Percentiles rank a stretch among this genome's conserved stretches.
phyloP scores from a whole-genome alignment of 2,113 vertebrate genomes.

The Spheniscus mendiculus region DNA sequence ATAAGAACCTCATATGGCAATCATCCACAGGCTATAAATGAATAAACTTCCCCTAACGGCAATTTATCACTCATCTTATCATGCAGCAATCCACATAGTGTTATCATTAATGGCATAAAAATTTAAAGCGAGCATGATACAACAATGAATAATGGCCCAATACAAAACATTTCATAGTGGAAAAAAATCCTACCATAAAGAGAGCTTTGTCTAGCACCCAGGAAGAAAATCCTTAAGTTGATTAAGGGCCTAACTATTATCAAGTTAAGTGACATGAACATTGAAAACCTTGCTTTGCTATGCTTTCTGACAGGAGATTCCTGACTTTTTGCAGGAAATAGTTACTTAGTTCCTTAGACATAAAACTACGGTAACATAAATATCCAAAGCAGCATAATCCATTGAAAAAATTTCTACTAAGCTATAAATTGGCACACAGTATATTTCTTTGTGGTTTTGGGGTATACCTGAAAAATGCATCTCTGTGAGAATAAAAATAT shows the following conservation, averaged over 20 bases:
- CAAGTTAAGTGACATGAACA: neutral
- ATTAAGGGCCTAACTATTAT: neutral
- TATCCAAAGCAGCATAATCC: neutral
- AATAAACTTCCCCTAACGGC: neutral
- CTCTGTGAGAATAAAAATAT: neutral
- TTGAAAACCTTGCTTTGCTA: neutral
- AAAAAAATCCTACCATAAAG: neutral
- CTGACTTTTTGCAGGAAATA: neutral
- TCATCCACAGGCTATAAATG: neutral
- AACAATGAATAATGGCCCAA: neutral
- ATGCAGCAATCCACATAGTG: neutral
- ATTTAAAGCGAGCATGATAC: neutral
- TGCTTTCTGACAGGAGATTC: neutral
- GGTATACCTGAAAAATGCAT: neutral
- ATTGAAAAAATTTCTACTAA: neutral
- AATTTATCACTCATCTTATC: neutral
- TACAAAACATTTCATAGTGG: neutral
- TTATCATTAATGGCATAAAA: neutral
- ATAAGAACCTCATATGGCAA: neutral
- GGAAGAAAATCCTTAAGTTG: neutral
- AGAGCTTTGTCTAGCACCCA: neutral
- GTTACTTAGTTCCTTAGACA: neutral
- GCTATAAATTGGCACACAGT: neutral
- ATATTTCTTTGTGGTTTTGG: neutral
- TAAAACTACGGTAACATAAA: neutral